Evolutionary conservation across 2,888 invertebrate species (phyloP).

Genomic region (Notodonta dromedarius): DNA sequence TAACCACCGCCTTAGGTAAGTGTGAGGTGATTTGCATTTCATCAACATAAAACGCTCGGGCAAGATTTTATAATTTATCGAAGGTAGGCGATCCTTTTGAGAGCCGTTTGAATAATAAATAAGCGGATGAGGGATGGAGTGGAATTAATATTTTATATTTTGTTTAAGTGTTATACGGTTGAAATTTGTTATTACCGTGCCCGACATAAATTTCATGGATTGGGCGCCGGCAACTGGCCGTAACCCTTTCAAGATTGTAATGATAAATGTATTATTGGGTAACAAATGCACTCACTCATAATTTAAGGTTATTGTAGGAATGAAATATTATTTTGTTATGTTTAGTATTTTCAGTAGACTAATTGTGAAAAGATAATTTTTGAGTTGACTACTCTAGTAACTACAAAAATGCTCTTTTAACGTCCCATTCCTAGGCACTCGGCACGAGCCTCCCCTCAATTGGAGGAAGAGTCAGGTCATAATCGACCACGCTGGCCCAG

Average conservation of each 20-base stretch:
- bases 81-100: constrained; percentile 59
- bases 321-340: no score
- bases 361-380: no score
- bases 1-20: constrained; percentile 21
- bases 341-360: no score
- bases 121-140: constrained; percentile 45
- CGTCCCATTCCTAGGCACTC: no score
- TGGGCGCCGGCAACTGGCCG: constrained; percentile 1
- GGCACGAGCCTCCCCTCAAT: no score
- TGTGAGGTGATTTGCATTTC: constrained; percentile 60
- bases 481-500: no score
- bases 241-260: constrained; percentile 4
- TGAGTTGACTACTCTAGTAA: no score
- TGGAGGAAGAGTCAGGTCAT: no score
- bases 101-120: constrained; percentile 63
- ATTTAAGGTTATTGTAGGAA: no score
- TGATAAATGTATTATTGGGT: background rate
- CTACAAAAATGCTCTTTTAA: no score
- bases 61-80: constrained; percentile 66
- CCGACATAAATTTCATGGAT: constrained; percentile 6
- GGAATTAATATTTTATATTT: constrained; percentile 59
- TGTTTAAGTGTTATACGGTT: constrained; percentile 35
- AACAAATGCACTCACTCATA: background rate
- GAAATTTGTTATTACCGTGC: constrained; percentile 11
- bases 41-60: constrained; percentile 55